Percentiles rank a stretch among this genome's conserved stretches.
These are phyloP conservation scores for Antheraea yamamai DNA, from an alignment of 2,888 invertebrate species.

Conservation along the genomic window DNA sequence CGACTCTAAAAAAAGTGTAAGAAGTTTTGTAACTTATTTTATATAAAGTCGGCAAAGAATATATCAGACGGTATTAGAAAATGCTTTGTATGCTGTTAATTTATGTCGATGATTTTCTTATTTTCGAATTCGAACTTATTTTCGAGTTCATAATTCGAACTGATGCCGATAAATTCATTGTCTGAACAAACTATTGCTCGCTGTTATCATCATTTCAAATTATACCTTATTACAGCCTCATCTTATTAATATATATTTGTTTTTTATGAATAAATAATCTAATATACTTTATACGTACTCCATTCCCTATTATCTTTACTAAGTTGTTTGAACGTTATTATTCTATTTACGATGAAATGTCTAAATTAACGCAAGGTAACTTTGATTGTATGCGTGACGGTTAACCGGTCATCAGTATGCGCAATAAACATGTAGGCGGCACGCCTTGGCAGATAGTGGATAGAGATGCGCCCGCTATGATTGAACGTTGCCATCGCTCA, in stretches of 20 bases:
- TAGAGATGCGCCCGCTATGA: conserved; percentile 49
- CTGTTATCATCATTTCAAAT: no score
- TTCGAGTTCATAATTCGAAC: no score
- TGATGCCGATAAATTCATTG: no score
- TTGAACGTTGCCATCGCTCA: conserved; percentile 62
- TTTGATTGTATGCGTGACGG: conserved; percentile 23
- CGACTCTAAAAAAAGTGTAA: no score
- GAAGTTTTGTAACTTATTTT: no score
- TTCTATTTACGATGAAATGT: not conserved
- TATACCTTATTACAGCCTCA: no score
- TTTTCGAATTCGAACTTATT: no score
- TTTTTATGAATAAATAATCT: not conserved
- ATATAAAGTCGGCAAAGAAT: no score
- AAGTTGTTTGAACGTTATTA: not conserved
- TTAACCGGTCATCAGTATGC: conserved; percentile 41
- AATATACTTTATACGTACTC: not conserved
- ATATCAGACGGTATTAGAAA: no score
- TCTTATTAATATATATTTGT: not conserved
- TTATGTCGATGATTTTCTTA: no score
- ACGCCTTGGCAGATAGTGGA: conserved; percentile 39
- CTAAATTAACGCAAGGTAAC: not conserved
- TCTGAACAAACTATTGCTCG: no score
- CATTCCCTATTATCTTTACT: not conserved
- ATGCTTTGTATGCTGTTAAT: no score
- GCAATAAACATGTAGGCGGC: conserved; percentile 33